Evolutionary conservation across 2,888 invertebrate genomes (phyloP), one percentile per base, ranked within the genome.

Genomic region (Sisyra nigra): DNA sequence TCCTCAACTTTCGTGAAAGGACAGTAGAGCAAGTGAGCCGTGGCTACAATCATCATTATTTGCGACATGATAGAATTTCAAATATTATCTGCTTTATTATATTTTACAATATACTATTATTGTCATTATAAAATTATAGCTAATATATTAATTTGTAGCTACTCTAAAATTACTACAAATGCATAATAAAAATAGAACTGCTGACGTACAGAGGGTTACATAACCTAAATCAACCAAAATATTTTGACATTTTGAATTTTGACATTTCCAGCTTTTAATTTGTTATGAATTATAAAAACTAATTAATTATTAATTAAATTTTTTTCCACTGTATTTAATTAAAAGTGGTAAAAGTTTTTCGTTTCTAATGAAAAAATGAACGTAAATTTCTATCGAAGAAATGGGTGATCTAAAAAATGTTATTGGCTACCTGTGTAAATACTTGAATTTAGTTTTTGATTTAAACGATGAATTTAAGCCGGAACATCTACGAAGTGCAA

Each of bases 1-100:
- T 99, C 98, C 66, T 98, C 98, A 41, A 98, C 98, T 79, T 99
- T 97, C 3, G 94, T 96, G 60, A 83, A 96, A 42, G 97, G 97
- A 57, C 93, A 92, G 53, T 85, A 72, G 48, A 89, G 61, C 45
- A 94, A 66, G 62, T 91, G 87, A 52, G 82, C 73, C 52, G 77
- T 72, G 46, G 85, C 82, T 53, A 84, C 71, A 51, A 84, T 64
- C 59, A 81, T 74, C 54, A 85, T 64, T 60, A 85, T 66, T 56
- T 79, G 72, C 60, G 80, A 79, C 83, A 86, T 84, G 53, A 58
- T 60, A 41, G 5, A 5, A 24, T 24, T 24, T 7, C 24, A 24
- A 24, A 5, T 41, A 40, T 45, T 46, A 33, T 33, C 3, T 33
- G 9, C 9, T 33, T 13, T 6, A 33, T 33, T 33, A 33, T 33